Evolutionary conservation across 2,888 invertebrate genomes (phyloP), one percentile per base, ranked within the genome.

Genomic region (Arge pagana): DNA sequence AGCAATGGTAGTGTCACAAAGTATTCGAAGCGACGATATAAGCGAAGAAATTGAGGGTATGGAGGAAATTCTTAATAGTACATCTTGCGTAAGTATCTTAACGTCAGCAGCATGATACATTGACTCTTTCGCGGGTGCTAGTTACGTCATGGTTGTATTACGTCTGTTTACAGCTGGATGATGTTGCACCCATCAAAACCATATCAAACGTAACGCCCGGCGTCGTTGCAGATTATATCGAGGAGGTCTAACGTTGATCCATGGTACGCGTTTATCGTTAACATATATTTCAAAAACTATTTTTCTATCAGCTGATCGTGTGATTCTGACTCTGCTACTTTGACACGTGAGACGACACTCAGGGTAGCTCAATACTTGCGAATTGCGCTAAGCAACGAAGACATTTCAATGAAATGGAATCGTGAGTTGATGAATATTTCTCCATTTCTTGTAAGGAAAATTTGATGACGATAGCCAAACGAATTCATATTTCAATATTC

Each of bases 41-140:
- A 74, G 71, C 52, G 74, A 75, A 58, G 74, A 75, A 57, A 71
- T 72, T 13, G 69, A 72, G 48, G 67, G 68, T 48, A 58, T 67
- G 21, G 72, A 74, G 48, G 72, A 74, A 55, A 64, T 72, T 56
- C 59, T 67, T 41, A 72, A 67, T 57, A 74, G 66, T 60, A 68
- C 68, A 24, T 72, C 74, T 56, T 72, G 71, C 59, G 74, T 74
- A 65, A 73, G 74, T 71, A 57, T 48, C 11, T 50, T 19, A 16
- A 8, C 21, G 10, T 11, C n/a, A 39, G 39, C 21, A 11, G 16
- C 28, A 5, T 30, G 10, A 28, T 5, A 13, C 8, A 19, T 37
- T 37, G 7, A 8, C 28, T 28, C n/a, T 28, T 28, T 28, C n/a
- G 7, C n/a, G 7, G 28, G 28, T 28, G 10, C 28, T n/a, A 28